Evolutionary conservation across 1,140 invertebrate genomes (phyloP), one percentile per base, ranked within the genome.

Genomic region (Oryctes rhinoceros): DNA sequence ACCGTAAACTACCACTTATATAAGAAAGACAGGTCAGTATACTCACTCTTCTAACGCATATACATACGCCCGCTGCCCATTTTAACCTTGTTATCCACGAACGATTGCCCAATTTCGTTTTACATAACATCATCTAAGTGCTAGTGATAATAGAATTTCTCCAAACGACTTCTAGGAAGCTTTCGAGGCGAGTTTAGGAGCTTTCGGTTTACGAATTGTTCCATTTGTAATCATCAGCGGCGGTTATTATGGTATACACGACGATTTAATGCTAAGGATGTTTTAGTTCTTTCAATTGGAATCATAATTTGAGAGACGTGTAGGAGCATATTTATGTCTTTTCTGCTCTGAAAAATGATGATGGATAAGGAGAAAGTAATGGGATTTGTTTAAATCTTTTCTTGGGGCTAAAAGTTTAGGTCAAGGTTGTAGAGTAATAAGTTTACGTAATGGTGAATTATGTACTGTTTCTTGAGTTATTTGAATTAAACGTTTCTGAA

Each of bases 1-100:
- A 96, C 96, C 83, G 92, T 97, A 87, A 98, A 98, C 89, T 94
- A 94, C 87, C 96, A 97, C 90, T 90, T 95, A 83, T 93, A 94
- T 86, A 94, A 94, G 88, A 93, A 95, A 90, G 94, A 93, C 88
- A 94, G 93, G 94, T 94, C 86, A 91, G 91, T 82, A 48, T 78
- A 35, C n/a, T 44, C 30, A 76, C 35, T 15, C 37, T 47, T 78
- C 24, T 78, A 18, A 20, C 35, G 18, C 13, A 71, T 71, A 71
- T 71, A 24, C 24, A 71, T 71, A 24, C 24, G 65, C 13, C 18
- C 18, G 7, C 35, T 24, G 20, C 15, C 24, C 24, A 5, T 71
- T 35, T 20, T 35, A 24, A 71, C 65, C 65, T 30, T 37, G 65
- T 71, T 71, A 35, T 71, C 24, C 35, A 24, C 18, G 24, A 3